phyloP scores from a whole-genome alignment of 2,113 vertebrate genomes.

The Salvelinus sp. region DNA sequence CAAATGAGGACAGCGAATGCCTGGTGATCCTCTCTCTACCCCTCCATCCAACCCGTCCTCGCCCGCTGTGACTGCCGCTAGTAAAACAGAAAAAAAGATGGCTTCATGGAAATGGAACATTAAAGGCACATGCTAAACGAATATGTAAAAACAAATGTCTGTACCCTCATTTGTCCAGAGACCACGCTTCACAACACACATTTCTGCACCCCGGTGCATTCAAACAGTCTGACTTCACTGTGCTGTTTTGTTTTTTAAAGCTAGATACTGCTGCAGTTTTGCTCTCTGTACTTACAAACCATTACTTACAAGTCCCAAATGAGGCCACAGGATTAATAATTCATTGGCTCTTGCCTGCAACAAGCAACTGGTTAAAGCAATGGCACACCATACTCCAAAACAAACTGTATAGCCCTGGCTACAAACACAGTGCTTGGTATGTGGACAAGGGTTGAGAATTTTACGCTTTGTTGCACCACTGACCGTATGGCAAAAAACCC shows the following conservation, averaged over 20 bases:
- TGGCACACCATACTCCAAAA: conserved; percentile 24
- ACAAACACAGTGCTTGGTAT: conserved; percentile 32
- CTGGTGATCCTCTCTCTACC: neutral
- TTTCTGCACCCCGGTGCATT: conserved; percentile 8
- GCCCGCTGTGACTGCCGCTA: neutral
- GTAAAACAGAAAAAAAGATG: neutral
- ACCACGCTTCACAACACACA: conserved; percentile 4
- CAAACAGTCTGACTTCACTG: neutral
- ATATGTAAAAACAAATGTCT: conserved; percentile 24
- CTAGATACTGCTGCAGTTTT: conserved; percentile 33
- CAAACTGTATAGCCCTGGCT: conserved; percentile 14
- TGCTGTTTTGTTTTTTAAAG: conserved; percentile 14
- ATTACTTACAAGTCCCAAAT: conserved; percentile 35
- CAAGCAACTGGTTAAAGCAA: conserved; percentile 36
- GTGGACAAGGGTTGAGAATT: neutral
- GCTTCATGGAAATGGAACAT: neutral
- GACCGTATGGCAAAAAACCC: too few relatives aligned
- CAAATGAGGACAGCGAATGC: neutral
- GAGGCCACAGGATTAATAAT: conserved; percentile 51
- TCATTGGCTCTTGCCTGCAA: conserved; percentile 31
- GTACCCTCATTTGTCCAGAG: conserved; percentile 18
- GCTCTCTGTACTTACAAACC: conserved; percentile 38
- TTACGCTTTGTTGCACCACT: too few relatives aligned
- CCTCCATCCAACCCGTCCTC: neutral
- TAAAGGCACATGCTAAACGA: conserved; percentile 23